Percentiles rank a stretch among this genome's conserved stretches.
Conservation (phyloP, 1,140 invertebrate species). For the Hestina assimilis region DNA sequence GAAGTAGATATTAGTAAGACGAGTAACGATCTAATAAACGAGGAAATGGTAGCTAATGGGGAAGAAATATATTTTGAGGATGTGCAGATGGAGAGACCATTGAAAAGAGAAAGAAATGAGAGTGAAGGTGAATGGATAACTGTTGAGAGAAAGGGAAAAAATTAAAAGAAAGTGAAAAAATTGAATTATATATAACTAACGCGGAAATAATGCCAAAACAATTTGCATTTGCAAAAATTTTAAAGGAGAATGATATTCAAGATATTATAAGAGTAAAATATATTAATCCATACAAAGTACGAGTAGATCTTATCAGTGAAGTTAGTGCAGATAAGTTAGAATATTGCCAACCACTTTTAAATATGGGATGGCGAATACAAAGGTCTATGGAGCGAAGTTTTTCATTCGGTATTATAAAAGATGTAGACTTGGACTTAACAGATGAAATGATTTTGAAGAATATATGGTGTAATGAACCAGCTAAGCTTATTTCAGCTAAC, state of each 20-base stretch:
- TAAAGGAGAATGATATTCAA: slow-evolving; percentile 13
- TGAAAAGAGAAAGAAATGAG: background rate
- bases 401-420: slow-evolving; percentile 18
- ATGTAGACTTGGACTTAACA: slow-evolving; percentile 15
- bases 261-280: slow-evolving; percentile 23
- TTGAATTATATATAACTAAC: slow-evolving; percentile 13
- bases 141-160: slow-evolving; percentile 8
- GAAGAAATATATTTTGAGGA: too few relatives aligned
- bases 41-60: too few relatives aligned
- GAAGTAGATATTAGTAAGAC: too few relatives aligned
- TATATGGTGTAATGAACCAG: background rate
- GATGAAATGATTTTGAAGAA: slow-evolving; percentile 11
- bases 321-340: background rate
- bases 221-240: slow-evolving; percentile 25
- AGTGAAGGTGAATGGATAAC: slow-evolving; percentile 5
- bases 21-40: too few relatives aligned
- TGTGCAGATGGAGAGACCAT: background rate
- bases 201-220: slow-evolving; percentile 29
- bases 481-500: slow-evolving; percentile 5
- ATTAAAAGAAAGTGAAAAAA: slow-evolving; percentile 8
- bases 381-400: slow-evolving; percentile 13
- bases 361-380: slow-evolving; percentile 22
- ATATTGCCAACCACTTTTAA: slow-evolving; percentile 9
- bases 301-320: background rate
- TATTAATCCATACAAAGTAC: slow-evolving; percentile 20